Conservation (phyloP, 2,888 invertebrate genomes). For the Patella depressa region DNA sequence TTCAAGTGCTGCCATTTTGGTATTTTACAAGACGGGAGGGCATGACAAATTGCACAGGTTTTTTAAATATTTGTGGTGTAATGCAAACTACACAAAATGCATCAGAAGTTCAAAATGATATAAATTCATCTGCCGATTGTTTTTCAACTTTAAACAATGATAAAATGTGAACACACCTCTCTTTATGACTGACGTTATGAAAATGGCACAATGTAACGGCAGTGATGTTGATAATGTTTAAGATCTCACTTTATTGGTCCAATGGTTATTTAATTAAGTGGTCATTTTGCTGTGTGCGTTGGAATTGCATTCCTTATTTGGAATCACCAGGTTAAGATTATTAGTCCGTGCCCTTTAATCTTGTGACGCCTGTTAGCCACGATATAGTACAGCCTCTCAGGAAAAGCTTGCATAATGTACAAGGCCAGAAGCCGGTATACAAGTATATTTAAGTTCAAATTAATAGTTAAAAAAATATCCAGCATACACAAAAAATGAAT, state of each 20-base stretch:
- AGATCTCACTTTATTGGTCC: constrained; percentile 1
- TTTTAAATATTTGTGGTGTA: not conserved
- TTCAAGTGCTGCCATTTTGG: constrained; percentile 9
- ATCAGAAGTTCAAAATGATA: not conserved
- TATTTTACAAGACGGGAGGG: constrained; percentile 11
- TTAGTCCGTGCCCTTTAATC: not conserved
- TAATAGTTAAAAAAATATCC: constrained; percentile 2
- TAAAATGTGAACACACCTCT: not conserved
- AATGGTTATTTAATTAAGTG: not conserved
- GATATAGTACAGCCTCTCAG: not conserved
- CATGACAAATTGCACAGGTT: constrained; percentile 5
- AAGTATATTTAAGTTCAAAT: not conserved
- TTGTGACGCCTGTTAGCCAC: not conserved
- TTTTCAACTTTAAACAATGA: not conserved
- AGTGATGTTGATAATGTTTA: not conserved
- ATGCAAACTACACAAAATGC: not conserved
- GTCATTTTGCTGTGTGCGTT: constrained; percentile 5
- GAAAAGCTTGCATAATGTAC: constrained; percentile 24
- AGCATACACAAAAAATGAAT: constrained; percentile 2
- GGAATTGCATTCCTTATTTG: constrained; percentile 8
- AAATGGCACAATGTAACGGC: not conserved
- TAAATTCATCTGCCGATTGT: not conserved
- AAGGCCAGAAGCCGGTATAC: constrained; percentile 10
- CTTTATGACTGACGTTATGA: not conserved
- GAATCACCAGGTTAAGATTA: not conserved